Conservation (phyloP, 2,113 vertebrate genomes). For the Mastomys coucha region DNA sequence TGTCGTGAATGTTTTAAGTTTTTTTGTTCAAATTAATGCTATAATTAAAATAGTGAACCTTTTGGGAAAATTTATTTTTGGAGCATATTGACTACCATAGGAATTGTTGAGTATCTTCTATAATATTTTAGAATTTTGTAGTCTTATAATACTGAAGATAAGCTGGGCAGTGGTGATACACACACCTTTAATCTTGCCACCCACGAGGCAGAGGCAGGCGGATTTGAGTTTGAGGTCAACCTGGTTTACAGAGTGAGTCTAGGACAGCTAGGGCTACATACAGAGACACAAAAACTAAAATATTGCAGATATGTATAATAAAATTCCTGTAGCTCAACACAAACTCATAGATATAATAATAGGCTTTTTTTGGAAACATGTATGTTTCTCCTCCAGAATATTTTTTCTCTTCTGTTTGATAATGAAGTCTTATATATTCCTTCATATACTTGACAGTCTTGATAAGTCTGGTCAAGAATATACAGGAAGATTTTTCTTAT, state of each 20-base stretch:
- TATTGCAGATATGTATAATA: not conserved
- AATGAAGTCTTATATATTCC: slow-evolving; percentile 58
- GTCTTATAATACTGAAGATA: not conserved
- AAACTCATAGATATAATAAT: slow-evolving; percentile 1
- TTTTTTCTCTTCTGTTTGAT: not conserved
- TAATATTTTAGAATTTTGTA: slow-evolving; percentile 24
- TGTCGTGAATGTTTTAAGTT: not conserved
- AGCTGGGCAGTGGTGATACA: not conserved
- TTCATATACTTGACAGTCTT: slow-evolving; percentile 5
- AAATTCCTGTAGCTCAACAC: not conserved
- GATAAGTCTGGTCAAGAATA: slow-evolving; percentile 45
- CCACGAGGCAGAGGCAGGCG: not conserved
- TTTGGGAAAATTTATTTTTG: slow-evolving; percentile 37
- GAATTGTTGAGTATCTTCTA: slow-evolving; percentile 24
- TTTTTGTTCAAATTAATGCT: slow-evolving; percentile 52
- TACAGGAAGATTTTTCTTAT: not conserved
- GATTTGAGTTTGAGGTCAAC: not conserved
- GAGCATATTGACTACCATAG: slow-evolving; percentile 13
- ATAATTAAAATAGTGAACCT: slow-evolving; percentile 28
- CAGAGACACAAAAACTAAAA: not conserved
- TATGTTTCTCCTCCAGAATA: slow-evolving; percentile 29
- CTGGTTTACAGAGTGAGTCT: not conserved
- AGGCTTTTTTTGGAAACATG: slow-evolving; percentile 14
- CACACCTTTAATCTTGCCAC: not conserved
- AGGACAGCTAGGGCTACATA: not conserved